A percentile compares a stretch with the other conserved stretches of the same genome.
These are phyloP conservation scores for Epinotia nisella DNA, from an alignment of 2,888 invertebrate species.

Conservation along the genomic window DNA sequence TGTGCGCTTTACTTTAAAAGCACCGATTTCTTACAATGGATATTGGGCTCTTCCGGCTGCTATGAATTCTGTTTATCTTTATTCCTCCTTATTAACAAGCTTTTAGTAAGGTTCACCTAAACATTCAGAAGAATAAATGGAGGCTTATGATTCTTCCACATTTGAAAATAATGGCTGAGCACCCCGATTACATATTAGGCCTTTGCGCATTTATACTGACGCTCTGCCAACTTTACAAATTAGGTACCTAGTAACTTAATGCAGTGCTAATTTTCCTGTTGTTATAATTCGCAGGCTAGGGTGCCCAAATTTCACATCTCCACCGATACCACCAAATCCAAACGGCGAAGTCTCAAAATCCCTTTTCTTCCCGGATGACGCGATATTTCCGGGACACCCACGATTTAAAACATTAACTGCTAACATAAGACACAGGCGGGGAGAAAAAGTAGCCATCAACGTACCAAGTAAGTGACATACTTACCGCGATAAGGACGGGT, in stretches of 20 bases:
- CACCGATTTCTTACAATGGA: too few species aligned
- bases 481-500: slow-evolving; percentile 12
- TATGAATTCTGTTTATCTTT: neutral
- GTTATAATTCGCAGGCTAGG: slow-evolving; percentile 88
- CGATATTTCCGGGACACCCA: slow-evolving; percentile 97
- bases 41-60: neutral
- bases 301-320: slow-evolving; percentile 94
- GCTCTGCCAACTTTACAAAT: too few species aligned
- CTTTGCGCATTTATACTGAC: too few species aligned
- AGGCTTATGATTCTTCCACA: too few species aligned
- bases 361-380: slow-evolving; percentile 97
- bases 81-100: neutral
- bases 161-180: too few species aligned
- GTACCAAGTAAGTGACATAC: slow-evolving; percentile 89
- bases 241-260: too few species aligned
- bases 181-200: too few species aligned
- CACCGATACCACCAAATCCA: slow-evolving; percentile 86
- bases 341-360: slow-evolving; percentile 91
- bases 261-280: neutral
- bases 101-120: neutral
- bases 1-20: neutral
- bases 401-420: slow-evolving; percentile 96
- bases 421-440: slow-evolving; percentile 96
- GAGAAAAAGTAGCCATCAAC: slow-evolving; percentile 98
- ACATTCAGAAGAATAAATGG: too few species aligned